Percentiles rank a stretch among this genome's conserved stretches.
These are phyloP conservation scores for Toxotes chatareus DNA, from an alignment of 2,113 vertebrate species.

Conservation along the genomic window DNA sequence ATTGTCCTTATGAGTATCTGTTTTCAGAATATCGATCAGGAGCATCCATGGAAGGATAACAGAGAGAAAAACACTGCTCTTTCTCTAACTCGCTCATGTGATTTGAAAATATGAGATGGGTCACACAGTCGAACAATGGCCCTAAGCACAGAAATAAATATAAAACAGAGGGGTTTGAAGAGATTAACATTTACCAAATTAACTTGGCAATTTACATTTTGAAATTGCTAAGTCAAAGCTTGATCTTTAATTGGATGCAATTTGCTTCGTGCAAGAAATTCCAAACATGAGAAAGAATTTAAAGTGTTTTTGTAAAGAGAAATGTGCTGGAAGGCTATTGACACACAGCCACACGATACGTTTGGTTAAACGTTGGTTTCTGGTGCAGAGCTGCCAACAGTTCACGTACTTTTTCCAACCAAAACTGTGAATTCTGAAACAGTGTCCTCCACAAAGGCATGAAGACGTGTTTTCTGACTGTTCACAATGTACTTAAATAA, in stretches of 20 bases:
- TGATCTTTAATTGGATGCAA: neutral
- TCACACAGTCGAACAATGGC: neutral
- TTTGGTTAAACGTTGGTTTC: neutral
- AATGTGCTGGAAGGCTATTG: neutral
- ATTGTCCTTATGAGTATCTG: conserved; percentile 4
- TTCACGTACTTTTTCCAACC: neutral
- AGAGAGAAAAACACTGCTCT: neutral
- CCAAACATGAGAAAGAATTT: neutral
- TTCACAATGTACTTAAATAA: neutral
- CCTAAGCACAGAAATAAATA: neutral
- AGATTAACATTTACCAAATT: neutral
- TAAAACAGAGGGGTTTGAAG: neutral
- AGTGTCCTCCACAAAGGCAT: neutral
- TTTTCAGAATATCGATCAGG: conserved; percentile 10
- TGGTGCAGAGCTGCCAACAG: neutral
- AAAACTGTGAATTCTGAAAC: neutral
- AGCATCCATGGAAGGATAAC: neutral
- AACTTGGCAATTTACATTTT: neutral
- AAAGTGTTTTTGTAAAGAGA: neutral
- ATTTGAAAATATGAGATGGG: neutral
- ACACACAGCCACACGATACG: neutral
- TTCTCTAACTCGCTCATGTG: neutral
- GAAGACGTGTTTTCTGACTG: neutral
- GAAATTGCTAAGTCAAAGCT: neutral
- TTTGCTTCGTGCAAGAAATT: neutral